phyloP scores from a whole-genome alignment of 2,797 vertebrate species.

The Gobionotothen gibberifrons region DNA sequence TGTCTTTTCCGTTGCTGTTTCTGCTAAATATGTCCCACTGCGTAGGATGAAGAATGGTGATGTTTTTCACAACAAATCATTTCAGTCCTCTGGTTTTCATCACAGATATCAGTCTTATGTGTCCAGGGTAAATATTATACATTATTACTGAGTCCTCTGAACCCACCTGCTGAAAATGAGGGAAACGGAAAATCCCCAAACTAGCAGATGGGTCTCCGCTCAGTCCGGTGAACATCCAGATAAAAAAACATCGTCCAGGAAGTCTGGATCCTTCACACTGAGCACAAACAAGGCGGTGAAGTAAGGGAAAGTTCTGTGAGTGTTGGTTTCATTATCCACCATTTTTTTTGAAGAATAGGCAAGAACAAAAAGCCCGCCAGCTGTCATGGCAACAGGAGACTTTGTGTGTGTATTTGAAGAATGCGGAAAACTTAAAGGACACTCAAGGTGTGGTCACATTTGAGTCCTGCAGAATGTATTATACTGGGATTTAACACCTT shows the following conservation, averaged over 20 bases:
- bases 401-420: no score
- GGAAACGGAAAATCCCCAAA: slow-evolving; percentile 4
- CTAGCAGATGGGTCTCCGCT: slow-evolving; percentile 14
- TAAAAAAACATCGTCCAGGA: background rate
- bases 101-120: slow-evolving; percentile 5
- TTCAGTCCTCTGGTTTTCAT: slow-evolving; percentile 2
- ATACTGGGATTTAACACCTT: no score
- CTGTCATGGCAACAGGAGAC: background rate
- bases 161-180: slow-evolving; percentile 16
- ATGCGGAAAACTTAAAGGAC: no score
- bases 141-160: slow-evolving; percentile 19
- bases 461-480: no score
- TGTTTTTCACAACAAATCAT: slow-evolving; percentile 1
- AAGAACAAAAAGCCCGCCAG: background rate
- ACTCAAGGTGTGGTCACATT: no score
- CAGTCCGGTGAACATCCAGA: slow-evolving; percentile 16
- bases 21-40: slow-evolving; percentile 1
- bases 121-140: background rate
- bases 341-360: background rate
- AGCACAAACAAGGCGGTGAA: slow-evolving; percentile 15
- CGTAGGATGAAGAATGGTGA: background rate
- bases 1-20: slow-evolving; percentile 12
- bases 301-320: background rate
- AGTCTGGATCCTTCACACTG: slow-evolving; percentile 7
- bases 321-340: background rate